Base-by-base conservation (phyloP, 2,888 invertebrate genomes). In the Zele albiditarsus region DNA sequence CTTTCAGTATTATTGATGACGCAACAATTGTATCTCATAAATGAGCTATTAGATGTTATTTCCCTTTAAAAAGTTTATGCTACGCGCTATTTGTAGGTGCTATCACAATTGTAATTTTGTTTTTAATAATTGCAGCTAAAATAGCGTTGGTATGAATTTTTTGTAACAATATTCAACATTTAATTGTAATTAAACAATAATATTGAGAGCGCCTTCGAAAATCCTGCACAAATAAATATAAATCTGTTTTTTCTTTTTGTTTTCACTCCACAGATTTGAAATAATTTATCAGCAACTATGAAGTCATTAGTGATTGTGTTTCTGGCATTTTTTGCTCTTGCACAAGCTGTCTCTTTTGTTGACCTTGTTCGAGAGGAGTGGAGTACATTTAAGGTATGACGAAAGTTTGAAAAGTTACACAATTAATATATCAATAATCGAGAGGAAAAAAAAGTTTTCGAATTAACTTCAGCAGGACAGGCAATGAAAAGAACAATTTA, bases 341-440 rank as follows among this genome's bases (percentile, higher is more conserved):
- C 91, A 42, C 91, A 92, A 70, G 94, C 95, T 4, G 92, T 95
- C 66, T 93, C 94, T 74, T 93, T 94, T 84, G 90, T 92, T 80
- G 95, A 96, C 83, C 91, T 96, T 77, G 91, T 95, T 68, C 90
- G 91, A 79, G 94, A 95, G 86, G 95, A 95, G 90, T 95, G 95
- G 95, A 90, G 90, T n/a, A 90, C 93, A 0, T 95, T 93, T 86
- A 95, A 95, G 93, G 95, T 95, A 91, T 58, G 25, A 53, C 25
- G 27, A 20, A 12, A 38, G 38, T 38, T 38, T 38, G 38, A 38
- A 38, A 38, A 38, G 38, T 38, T 38, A 12, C 38, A 12, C 38
- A 38, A 38, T 38, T 38, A 38, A 38, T 38, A 38, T 12, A 38
- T 38, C 12, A 38, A 38, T 38, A 38, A 38, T 38, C 38, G 38